Evolutionary conservation across 2,113 vertebrate genomes (phyloP).

Genomic region (Saiga tatarica): DNA sequence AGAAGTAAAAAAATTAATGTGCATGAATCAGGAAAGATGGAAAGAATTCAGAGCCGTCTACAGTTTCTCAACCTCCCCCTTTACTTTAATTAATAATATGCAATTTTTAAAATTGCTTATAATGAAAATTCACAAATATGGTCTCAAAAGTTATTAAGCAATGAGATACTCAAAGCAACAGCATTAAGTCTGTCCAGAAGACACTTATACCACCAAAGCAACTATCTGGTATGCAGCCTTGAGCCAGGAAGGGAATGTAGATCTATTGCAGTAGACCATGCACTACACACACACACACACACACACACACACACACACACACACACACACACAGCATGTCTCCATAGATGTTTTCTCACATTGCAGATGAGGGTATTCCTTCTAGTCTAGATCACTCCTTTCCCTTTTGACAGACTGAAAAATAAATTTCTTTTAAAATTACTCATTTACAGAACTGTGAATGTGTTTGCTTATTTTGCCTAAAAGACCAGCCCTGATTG

Average conservation of each 20-base stretch:
- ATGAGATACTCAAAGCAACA: background rate
- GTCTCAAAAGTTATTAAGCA: background rate
- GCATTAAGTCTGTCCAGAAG: background rate
- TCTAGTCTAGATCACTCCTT: background rate
- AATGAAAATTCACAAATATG: conserved; percentile 23
- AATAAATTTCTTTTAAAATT: background rate
- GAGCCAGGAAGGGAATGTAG: background rate
- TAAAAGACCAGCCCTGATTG: background rate
- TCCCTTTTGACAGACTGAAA: background rate
- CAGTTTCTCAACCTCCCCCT: background rate
- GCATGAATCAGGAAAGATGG: background rate
- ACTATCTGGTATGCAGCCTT: background rate
- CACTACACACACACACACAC: background rate
- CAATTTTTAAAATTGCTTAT: background rate
- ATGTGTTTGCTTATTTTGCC: background rate
- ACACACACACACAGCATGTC: background rate
- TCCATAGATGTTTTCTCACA: background rate
- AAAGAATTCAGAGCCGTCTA: background rate
- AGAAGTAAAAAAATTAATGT: background rate
- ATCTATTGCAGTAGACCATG: background rate
- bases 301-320: background rate
- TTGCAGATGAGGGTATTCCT: background rate
- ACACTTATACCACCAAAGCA: background rate
- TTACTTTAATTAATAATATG: background rate
- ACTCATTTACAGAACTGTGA: background rate